Conservation (phyloP, 1,140 invertebrate genomes). For the Globodera ellingtonae region DNA sequence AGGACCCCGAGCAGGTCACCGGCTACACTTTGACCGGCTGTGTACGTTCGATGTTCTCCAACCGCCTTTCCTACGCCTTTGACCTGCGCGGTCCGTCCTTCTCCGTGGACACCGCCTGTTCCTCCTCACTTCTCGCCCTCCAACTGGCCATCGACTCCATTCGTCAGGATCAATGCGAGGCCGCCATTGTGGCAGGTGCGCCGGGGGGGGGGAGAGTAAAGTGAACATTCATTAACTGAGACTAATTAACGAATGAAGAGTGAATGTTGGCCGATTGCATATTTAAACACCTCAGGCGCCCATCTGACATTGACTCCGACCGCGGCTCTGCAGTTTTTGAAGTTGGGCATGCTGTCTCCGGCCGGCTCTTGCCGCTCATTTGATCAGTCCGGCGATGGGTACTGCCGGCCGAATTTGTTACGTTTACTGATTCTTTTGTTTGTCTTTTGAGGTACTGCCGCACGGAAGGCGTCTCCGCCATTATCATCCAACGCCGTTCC, state of each 20-base stretch:
- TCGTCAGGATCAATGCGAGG: constrained; percentile 81
- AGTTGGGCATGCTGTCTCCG: constrained; percentile 83
- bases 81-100: constrained; percentile 83
- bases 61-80: constrained; percentile 90
- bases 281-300: constrained; percentile 57
- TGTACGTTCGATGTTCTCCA: constrained; percentile 90
- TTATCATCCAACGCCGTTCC: constrained; percentile 79
- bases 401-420: constrained; percentile 63
- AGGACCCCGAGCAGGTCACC: constrained; percentile 75
- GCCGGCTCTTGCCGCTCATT: constrained; percentile 91
- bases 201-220: no score
- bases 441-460: constrained; percentile 70
- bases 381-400: constrained; percentile 83
- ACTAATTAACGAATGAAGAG: not conserved
- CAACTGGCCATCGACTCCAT: constrained; percentile 81
- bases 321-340: constrained; percentile 86
- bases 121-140: constrained; percentile 84
- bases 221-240: not conserved
- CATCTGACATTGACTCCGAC: constrained; percentile 84
- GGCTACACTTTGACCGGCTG: constrained; percentile 91
- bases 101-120: constrained; percentile 91
- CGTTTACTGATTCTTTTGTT: no score
- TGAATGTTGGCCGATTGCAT: not conserved
- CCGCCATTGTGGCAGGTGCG: constrained; percentile 83
- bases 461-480: constrained; percentile 80